These are phyloP conservation scores for Melikaiella ostensackeni DNA, from an alignment of 2,888 invertebrate genomes.

Conservation along the genomic window DNA sequence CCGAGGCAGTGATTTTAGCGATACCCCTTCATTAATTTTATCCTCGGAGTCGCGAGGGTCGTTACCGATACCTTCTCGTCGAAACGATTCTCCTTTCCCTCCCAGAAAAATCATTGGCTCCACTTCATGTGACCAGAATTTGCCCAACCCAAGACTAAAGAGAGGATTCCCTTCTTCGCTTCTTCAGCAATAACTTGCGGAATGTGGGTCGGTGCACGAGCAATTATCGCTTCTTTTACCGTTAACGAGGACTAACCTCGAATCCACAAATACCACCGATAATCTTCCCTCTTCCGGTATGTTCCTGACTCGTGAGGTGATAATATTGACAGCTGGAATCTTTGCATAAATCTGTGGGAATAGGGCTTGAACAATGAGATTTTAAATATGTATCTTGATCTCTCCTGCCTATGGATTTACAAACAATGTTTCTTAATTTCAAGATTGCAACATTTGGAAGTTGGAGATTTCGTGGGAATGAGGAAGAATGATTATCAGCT, in stretches of 20 bases:
- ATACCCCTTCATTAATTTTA: constrained; percentile 9
- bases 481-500: not conserved
- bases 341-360: constrained; percentile 4
- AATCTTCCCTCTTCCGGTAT: constrained; percentile 7
- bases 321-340: constrained; percentile 15
- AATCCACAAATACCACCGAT: not conserved
- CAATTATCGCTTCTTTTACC: constrained; percentile 8
- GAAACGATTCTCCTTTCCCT: not conserved
- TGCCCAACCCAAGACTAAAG: not conserved
- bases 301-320: not conserved
- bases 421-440: constrained; percentile 26
- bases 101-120: constrained; percentile 3
- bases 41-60: not conserved
- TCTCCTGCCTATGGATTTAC: not conserved
- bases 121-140: not conserved
- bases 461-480: not conserved
- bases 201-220: not conserved
- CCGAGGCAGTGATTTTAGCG: not conserved
- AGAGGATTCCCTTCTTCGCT: not conserved
- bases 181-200: not conserved
- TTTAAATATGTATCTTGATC: constrained; percentile 31
- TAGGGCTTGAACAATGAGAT: constrained; percentile 7
- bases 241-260: constrained; percentile 4
- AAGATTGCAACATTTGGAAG: not conserved
- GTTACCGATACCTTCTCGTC: not conserved